These are phyloP conservation scores for Acrocephalus kingi DNA, from an alignment of 2,113 vertebrate genomes.

Conservation along the genomic window DNA sequence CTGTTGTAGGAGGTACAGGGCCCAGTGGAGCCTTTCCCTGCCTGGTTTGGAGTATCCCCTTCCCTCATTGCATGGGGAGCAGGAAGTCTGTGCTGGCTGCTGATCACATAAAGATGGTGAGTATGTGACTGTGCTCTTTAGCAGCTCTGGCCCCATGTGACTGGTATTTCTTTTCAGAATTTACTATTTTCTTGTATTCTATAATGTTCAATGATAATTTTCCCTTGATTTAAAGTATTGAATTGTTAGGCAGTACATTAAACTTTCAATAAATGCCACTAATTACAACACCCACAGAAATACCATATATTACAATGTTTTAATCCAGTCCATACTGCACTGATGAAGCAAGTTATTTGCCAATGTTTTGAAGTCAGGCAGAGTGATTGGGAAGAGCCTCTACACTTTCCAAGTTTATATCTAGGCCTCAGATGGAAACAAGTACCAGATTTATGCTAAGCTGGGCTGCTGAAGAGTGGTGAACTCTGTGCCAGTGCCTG, in stretches of 20 bases:
- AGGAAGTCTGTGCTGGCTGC: background rate
- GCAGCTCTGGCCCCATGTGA: background rate
- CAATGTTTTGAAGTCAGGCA: slow-evolving; percentile 66
- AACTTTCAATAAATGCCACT: background rate
- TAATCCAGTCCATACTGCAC: slow-evolving; percentile 47
- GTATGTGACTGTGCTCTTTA: background rate
- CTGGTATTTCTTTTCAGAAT: background rate
- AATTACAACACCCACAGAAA: slow-evolving; percentile 6
- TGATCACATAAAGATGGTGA: background rate
- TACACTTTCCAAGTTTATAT: slow-evolving; percentile 63
- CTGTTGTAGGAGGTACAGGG: background rate
- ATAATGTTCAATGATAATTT: background rate
- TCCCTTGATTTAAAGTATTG: background rate
- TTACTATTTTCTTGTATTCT: background rate
- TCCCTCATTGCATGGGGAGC: background rate
- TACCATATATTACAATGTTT: slow-evolving; percentile 41
- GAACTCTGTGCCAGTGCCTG: background rate
- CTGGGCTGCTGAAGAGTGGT: background rate
- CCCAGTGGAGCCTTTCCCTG: background rate
- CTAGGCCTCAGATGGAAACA: slow-evolving; percentile 72
- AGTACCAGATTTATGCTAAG: background rate
- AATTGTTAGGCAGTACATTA: background rate
- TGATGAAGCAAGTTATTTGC: slow-evolving; percentile 54
- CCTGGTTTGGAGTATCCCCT: background rate
- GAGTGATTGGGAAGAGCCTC: slow-evolving; percentile 55